phyloP scores from a whole-genome alignment of 2,888 invertebrate species.

The Acanthopleura granulata region DNA sequence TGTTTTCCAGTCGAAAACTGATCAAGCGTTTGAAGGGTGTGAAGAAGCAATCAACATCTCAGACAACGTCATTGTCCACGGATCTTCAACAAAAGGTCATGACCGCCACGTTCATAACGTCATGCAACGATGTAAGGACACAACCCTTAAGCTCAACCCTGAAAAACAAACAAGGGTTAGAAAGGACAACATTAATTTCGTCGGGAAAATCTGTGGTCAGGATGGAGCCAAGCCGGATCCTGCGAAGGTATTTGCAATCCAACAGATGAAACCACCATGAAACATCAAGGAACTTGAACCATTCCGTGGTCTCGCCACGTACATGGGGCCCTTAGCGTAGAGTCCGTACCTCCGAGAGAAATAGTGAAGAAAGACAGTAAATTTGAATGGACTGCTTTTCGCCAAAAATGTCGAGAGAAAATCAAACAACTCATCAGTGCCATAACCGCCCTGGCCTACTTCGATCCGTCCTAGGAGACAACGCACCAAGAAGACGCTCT shows the following conservation, averaged over 20 bases:
- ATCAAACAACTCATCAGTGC: constrained; percentile 21
- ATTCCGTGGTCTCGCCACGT: constrained; percentile 26
- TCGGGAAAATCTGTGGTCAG: constrained; percentile 26
- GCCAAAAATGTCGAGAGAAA: constrained; percentile 8
- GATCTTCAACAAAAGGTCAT: constrained; percentile 17
- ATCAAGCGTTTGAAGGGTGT: constrained; percentile 21
- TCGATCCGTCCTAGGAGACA: constrained; percentile 20
- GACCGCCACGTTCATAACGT: constrained; percentile 13
- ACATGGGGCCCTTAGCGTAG: constrained; percentile 8
- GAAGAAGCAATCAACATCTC: constrained; percentile 19
- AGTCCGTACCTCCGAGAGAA: constrained; percentile 26
- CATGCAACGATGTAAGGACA: constrained; percentile 11
- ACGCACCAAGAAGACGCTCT: constrained; percentile 26
- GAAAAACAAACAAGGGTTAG: constrained; percentile 19
- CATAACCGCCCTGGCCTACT: constrained; percentile 22
- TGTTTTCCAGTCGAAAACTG: constrained; percentile 23
- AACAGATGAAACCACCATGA: constrained; percentile 25
- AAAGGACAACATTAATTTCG: constrained; percentile 27
- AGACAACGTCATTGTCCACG: constrained; percentile 21
- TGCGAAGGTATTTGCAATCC: constrained; percentile 25
- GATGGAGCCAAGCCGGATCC: constrained; percentile 32
- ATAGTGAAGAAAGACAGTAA: constrained; percentile 24
- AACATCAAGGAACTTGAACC: constrained; percentile 26
- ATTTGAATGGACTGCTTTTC: constrained; percentile 29
- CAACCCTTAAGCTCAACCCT: constrained; percentile 20